A percentile compares a stretch with the other conserved stretches of the same genome.
Evolutionary conservation across 2,797 vertebrate species (phyloP).

Genomic region (Acanthurus lineatus): DNA sequence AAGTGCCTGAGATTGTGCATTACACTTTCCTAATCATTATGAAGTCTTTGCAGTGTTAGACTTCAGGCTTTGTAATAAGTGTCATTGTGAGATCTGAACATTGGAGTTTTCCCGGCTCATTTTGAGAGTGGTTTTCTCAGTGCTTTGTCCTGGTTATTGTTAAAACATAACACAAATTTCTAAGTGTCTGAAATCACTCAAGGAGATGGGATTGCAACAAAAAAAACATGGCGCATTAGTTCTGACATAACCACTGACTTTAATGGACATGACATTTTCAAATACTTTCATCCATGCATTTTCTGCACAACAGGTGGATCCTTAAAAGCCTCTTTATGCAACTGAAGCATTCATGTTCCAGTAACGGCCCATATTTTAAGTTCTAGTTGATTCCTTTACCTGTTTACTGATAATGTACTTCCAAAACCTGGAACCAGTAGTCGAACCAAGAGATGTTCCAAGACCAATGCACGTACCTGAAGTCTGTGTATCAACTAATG

Average conservation of each 20-base stretch:
- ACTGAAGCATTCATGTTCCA: neutral
- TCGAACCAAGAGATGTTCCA: neutral
- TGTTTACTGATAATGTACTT: neutral
- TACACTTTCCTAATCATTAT: neutral
- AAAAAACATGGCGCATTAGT: conserved; percentile 10
- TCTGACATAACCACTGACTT: conserved; percentile 13
- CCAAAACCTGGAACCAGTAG: neutral
- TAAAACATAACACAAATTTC: neutral
- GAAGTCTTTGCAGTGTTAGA: neutral
- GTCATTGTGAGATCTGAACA: neutral
- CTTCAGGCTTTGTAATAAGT: conserved; percentile 1
- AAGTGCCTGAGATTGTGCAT: neutral
- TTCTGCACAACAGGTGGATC: neutral
- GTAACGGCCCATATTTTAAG: neutral
- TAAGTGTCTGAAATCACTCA: conserved; percentile 9
- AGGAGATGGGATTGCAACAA: conserved; percentile 6
- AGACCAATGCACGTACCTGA: too few species aligned
- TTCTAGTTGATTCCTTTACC: neutral
- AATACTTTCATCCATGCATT: neutral
- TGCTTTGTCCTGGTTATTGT: conserved; percentile 4
- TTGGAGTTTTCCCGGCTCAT: conserved; percentile 8
- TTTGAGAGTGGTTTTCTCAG: conserved; percentile 21
- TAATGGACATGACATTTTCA: conserved; percentile 40
- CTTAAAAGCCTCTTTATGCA: conserved; percentile 26
- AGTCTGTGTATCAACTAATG: too few species aligned